phyloP scores from a whole-genome alignment of 2,797 vertebrate genomes.

The Syncerus caffer region DNA sequence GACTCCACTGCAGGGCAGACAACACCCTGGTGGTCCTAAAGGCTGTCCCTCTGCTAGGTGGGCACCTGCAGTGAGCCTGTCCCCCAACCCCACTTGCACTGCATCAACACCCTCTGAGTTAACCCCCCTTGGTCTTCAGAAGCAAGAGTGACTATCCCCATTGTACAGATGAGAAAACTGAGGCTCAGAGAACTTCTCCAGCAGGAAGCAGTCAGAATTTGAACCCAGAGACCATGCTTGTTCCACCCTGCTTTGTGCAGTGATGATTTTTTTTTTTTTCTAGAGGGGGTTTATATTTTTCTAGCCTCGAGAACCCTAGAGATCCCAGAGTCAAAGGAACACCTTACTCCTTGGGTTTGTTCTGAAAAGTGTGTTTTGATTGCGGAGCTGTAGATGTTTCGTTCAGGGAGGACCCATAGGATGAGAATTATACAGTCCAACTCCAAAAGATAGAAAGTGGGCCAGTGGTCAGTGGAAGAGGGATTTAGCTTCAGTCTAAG shows the following conservation, averaged over 20 bases:
- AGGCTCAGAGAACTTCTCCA: background rate
- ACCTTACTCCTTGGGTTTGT: background rate
- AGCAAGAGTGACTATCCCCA: accelerated
- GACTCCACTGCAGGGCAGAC: background rate
- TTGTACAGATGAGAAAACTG: background rate
- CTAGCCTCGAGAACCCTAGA: background rate
- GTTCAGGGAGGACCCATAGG: background rate
- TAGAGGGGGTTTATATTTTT: accelerated
- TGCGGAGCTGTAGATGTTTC: background rate
- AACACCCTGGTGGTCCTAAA: accelerated
- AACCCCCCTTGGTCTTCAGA: background rate
- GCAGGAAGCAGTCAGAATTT: accelerated
- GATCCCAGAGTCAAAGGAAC: background rate
- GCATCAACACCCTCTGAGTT: background rate
- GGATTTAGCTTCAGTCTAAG: background rate
- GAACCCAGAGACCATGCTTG: background rate
- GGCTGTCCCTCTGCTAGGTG: accelerated
- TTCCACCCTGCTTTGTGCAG: background rate
- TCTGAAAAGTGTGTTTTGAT: background rate
- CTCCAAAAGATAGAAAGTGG: too few relatives aligned
- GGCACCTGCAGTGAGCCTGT: background rate
- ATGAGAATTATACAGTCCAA: background rate
- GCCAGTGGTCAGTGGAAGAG: background rate
- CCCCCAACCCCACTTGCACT: accelerated
- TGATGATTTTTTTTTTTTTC: background rate